Percentiles rank a stretch among this genome's conserved stretches.
Evolutionary conservation across 1,140 invertebrate genomes (phyloP).

Genomic region (Ceratoteleas bidentatus): DNA sequence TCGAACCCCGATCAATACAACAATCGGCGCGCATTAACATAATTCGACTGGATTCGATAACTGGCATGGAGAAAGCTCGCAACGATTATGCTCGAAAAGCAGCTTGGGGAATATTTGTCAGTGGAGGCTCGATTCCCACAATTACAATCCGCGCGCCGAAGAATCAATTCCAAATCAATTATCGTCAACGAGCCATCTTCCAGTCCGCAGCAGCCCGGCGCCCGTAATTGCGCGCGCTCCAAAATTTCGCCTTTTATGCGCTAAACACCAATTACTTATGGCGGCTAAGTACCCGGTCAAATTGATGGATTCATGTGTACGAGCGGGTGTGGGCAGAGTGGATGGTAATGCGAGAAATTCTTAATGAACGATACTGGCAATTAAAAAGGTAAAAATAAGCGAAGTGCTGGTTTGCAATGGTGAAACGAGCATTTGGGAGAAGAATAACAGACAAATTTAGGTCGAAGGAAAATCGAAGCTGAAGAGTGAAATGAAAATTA

Average conservation of each 20-base stretch:
- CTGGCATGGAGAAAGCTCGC: conserved; percentile 30
- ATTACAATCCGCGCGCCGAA: conserved; percentile 36
- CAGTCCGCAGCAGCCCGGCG: conserved; percentile 7
- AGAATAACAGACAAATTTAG: too few relatives aligned
- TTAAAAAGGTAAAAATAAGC: too few relatives aligned
- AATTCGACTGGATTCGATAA: conserved; percentile 44
- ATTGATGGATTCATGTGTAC: too few relatives aligned
- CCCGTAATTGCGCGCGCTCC: conserved; percentile 21
- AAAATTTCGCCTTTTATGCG: conserved; percentile 18
- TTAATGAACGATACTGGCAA: too few relatives aligned
- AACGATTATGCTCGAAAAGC: conserved; percentile 30
- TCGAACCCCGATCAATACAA: conserved; percentile 47
- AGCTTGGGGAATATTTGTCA: conserved; percentile 44
- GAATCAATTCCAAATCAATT: conserved; percentile 45
- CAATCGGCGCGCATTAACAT: conserved; percentile 45
- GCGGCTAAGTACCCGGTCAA: neutral
- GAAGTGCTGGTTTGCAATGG: too few relatives aligned
- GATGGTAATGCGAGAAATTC: too few relatives aligned
- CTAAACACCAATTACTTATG: conserved; percentile 27
- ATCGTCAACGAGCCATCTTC: conserved; percentile 36
- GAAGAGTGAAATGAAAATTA: too few relatives aligned
- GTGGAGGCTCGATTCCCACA: conserved; percentile 20
- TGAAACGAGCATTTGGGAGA: too few relatives aligned
- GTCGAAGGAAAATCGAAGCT: too few relatives aligned
- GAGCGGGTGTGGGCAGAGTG: too few relatives aligned